Base-by-base conservation (phyloP, 2,113 vertebrate genomes). In the Lophura nycthemera region DNA sequence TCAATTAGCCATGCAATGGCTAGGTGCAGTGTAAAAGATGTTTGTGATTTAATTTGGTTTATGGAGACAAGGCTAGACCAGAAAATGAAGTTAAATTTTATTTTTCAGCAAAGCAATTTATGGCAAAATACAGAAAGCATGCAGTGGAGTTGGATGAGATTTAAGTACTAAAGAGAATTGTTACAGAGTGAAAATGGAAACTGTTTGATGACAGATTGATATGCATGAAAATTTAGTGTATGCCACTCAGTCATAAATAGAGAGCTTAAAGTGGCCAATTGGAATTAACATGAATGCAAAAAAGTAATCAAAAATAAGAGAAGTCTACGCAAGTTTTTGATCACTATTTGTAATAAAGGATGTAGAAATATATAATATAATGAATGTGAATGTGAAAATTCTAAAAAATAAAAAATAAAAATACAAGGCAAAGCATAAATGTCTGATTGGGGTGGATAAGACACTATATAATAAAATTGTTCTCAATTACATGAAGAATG, bases 61-160 rank as follows among this genome's bases (percentile, higher is more conserved):
- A 34, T 14, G 4, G 48, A 72, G 36, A 83, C 74, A 77, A 93
- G 88, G 19, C 34, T 90, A 38, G 32, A 60, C 50, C 3, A 74
- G 47, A 79, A 77, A 73, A 88, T 56, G 60, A 95, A 95, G 61
- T 12, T 10, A 95, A 95, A 96, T 48, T 21, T 69, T 93, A 29
- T 91, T 96, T 96, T 83, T 94, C 92, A 86, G 78, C 73, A 83
- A 89, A 94, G 80, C 70, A 97, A 97, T 95, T 95, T 86, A 71
- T 64, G 61, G 71, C 56, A 75, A 92, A 72, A 83, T 95, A 84
- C 65, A 89, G 91, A 89, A 87, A 93, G 71, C 63, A 72, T 86
- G 87, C 76, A 52, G 21, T 80, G 83, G 82, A 76, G 59, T 69
- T 90, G 80, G 86, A 90, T 95, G 50, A 60, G 22, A 54, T 93